Base-by-base conservation (phyloP, 2,888 invertebrate genomes). In the Timema cristinae region DNA sequence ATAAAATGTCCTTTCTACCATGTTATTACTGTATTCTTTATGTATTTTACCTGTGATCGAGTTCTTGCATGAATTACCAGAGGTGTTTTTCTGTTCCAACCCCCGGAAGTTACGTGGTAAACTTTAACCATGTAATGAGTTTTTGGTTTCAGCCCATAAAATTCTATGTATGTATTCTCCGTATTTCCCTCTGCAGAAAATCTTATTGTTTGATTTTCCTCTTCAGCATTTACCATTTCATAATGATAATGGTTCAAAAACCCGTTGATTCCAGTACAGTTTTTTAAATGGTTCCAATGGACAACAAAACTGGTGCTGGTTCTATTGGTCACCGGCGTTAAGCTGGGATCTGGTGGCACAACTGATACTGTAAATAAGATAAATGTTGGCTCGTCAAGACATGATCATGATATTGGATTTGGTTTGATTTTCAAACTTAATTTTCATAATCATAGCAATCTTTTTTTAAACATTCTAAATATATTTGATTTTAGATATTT, bases 251-350 rank as follows among this genome's bases (percentile, higher is more conserved):
- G 63, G 63, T 48, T 63, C 32, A 63, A 32, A 48, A 63, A 63
- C 47, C 63, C 63, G 47, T 63, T 63, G 7, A 63, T 32, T 8
- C 63, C 63, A 13, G 63, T 63, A 48, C 63, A 63, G 63, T 63
- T 63, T 13, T 13, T 0, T 6, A 48, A 48, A 5, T 11, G 9
- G 47, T 47, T 32, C 63, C 63, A 63, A 48, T 63, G 63, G 11
- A 47, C 63, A 5, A 48, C 48, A 48, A 63, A 63, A 5, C 63
- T 48, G 32, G 11, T 32, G 11, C 48, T 13, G 11, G 63, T 47
- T 6, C 8, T 10, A 32, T 63, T 47, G 9, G 10, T 63, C 4
- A n/a, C 63, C 6, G 4, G n/a, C 8, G 9, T 9, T 7, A 47
- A 32, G 9, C 63, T 16, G 9, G 32, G 16, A 10, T 63, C 63